These are phyloP conservation scores for Saimiri boliviensis DNA, from an alignment of 2,113 vertebrate species.

Conservation along the genomic window DNA sequence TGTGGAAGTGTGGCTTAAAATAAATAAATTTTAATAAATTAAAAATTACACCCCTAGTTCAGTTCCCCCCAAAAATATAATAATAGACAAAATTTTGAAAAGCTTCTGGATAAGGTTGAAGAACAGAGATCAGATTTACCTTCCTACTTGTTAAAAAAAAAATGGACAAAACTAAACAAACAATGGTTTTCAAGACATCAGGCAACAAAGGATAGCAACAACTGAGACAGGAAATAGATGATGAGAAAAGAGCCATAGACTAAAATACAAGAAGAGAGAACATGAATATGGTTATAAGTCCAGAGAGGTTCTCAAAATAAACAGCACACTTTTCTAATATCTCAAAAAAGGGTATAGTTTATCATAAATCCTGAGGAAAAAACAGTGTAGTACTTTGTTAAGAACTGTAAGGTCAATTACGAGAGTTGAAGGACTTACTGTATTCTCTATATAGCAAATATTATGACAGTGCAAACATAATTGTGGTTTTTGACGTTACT, in stretches of 20 bases:
- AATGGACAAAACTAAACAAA: neutral
- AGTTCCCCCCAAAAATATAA: neutral
- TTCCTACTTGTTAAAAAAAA: neutral
- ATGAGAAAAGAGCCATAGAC: neutral
- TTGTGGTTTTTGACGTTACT: too few species aligned
- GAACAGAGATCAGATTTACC: neutral
- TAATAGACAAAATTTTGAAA: neutral
- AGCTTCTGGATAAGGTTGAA: neutral
- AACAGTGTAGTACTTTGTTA: neutral
- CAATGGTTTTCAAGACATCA: neutral
- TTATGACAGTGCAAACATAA: too few species aligned
- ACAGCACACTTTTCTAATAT: neutral
- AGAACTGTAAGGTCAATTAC: neutral
- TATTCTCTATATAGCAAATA: neutral
- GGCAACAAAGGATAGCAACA: neutral
- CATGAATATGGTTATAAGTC: neutral
- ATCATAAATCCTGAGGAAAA: neutral
- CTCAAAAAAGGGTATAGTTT: neutral
- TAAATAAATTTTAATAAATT: neutral
- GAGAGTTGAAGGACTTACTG: neutral
- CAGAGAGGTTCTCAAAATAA: neutral
- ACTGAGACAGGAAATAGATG: neutral
- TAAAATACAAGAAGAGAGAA: neutral
- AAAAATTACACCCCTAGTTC: neutral
- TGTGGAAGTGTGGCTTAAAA: neutral